Evolutionary conservation across 2,797 vertebrate species (phyloP).

Genomic region (Enteromius fasciolatus): DNA sequence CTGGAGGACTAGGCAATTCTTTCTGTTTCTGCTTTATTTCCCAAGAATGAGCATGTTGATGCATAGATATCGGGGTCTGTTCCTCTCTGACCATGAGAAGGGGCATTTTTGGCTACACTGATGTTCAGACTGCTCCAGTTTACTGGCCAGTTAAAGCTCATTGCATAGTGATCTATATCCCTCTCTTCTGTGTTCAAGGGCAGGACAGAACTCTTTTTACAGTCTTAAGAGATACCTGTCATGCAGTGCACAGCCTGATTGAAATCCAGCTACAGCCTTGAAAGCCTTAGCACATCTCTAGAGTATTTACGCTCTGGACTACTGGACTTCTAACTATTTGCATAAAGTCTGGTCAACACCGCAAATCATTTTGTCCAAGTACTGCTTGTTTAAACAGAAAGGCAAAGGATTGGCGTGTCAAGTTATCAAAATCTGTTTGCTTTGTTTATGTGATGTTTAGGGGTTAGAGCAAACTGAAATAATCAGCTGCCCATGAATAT

Average conservation of each 20-base stretch:
- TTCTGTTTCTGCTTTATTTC: constrained; percentile 30
- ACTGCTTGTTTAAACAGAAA: background rate
- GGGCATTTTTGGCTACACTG: constrained; percentile 12
- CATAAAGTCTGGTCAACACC: background rate
- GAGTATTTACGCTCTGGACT: background rate
- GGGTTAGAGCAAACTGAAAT: background rate
- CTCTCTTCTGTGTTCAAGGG: constrained; percentile 22
- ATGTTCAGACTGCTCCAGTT: constrained; percentile 24
- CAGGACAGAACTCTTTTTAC: constrained; percentile 17
- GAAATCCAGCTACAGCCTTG: constrained; percentile 23
- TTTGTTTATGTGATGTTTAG: background rate
- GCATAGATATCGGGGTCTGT: constrained; percentile 16
- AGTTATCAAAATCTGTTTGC: background rate
- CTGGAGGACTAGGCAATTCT: constrained; percentile 41
- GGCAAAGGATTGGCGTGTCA: background rate
- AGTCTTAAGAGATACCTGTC: constrained; percentile 28
- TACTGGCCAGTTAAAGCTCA: constrained; percentile 27
- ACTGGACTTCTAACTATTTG: constrained; percentile 12
- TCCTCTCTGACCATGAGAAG: constrained; percentile 25
- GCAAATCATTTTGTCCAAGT: background rate
- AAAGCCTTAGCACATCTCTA: background rate
- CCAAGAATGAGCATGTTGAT: constrained; percentile 25
- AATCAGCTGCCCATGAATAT: background rate
- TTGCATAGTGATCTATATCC: constrained; percentile 25
- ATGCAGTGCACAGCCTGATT: constrained; percentile 19